Evolutionary conservation across 2,797 vertebrate species (phyloP), one percentile per base, ranked within the genome.

Genomic region (Iguana delicatissima): DNA sequence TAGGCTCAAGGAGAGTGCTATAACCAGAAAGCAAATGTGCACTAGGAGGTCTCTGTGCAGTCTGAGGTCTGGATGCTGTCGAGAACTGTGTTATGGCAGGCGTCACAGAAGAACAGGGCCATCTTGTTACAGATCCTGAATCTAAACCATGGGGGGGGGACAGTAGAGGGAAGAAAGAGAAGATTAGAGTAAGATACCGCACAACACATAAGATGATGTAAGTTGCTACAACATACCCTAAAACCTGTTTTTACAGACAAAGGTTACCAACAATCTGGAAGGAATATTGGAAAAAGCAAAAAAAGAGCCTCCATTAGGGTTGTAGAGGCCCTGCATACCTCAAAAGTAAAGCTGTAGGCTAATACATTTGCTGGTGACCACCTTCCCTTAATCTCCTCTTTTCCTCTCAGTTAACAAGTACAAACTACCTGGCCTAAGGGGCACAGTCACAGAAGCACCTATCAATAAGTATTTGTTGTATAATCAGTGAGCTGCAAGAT

Each of bases 21-120:
- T 92, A 90, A 76, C 92, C 0, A 1, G 94, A 93, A 84, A 90
- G 73, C 35, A 96, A 94, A 92, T 81, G 92, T 90, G 94, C 93
- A 22, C 81, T 93, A 12, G 86, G 79, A 26, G 52, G 50, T 10
- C 4, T 94, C 81, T 93, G 93, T 62, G 42, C 62, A 89, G 85
- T 93, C 80, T 85, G 88, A 91, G 92, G 92, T 82, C 90, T 93
- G 90, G 93, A 93, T 80, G 64, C 16, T 42, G 91, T 12, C 6
- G 76, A 86, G 35, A 95, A 94, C 14, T 76, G 88, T 89, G 96
- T 92, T 80, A 95, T 91, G 1, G 50, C 77, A 62, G 95, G 91
- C 80, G 91, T 95, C 22, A 94, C 84, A 42, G 92, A 57, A 2
- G 97, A 97, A 83, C 86, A 50, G 10, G 95, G 93, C 88, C 96